Evolutionary conservation across 1,140 invertebrate species (phyloP), one percentile per base, ranked within the genome.

Genomic region (Drosophila pectinifera): DNA sequence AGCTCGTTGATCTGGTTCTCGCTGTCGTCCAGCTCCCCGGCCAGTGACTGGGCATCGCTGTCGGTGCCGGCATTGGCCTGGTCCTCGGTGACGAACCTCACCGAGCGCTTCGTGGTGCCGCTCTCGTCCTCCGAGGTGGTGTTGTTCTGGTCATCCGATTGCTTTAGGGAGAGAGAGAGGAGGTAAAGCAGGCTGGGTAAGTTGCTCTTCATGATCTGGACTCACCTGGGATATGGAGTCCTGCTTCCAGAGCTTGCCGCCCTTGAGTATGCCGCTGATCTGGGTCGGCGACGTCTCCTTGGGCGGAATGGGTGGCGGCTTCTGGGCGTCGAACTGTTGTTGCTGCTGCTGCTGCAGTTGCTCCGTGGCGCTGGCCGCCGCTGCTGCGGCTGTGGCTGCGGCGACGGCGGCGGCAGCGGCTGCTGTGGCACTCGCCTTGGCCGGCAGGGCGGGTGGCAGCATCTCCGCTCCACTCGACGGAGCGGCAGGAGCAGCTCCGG

Each of bases 201-300:
- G 2, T 10, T 3, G 2, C 13, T 7, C 16, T 1, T 0, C 34
- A 1, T 24, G 0, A 1, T 20, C 13, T 4, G 4, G 4, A 62
- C 76, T 75, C 45, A 90, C 92, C 73, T 93, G 93, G 20, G 92
- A 92, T 51, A 92, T 91, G 16, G 91, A 92, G 45, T 93, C 92
- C 75, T 93, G 93, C 65, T 94, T 94, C 94, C 94, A 95, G 5
- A 95, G 83, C 67, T 94, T 94, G 14, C 94, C 94, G 20, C 94
- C 94, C 80, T 95, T 95, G 0, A 95, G 90, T 26, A 95, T 95
- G 28, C 94, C 94, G 59, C 93, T 93, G 16, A 94, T 93, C 56
- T 93, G 93, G 31, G 93, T 93, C 7, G 93, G 92, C 45, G 93
- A 86, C 5, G 81, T 79, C 72, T 92, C 63, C 67, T 92, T 91